These are phyloP conservation scores for Ecdyonurus torrentis DNA, from an alignment of 2,888 invertebrate genomes.

Conservation along the genomic window DNA sequence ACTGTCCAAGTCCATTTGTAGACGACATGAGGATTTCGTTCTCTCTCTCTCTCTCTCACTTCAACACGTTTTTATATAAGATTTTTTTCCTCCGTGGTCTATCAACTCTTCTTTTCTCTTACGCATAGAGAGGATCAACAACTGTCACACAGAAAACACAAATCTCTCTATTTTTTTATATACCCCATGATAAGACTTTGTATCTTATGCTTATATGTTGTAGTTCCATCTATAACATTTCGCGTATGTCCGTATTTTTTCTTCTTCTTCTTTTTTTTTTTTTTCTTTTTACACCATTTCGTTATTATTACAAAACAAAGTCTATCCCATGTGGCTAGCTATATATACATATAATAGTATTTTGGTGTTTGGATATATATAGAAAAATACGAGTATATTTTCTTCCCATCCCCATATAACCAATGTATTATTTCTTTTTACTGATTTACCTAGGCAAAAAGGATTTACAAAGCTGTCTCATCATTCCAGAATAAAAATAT, in stretches of 20 bases:
- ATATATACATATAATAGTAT: no score
- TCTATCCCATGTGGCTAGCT: neutral
- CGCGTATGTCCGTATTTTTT: neutral
- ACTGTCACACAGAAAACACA: neutral
- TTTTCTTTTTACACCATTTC: no score
- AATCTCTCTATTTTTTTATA: neutral
- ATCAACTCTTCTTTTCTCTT: neutral
- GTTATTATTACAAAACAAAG: neutral
- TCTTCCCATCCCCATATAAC: neutral
- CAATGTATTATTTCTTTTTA: neutral
- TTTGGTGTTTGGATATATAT: neutral
- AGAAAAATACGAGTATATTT: neutral
- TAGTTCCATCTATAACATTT: neutral
- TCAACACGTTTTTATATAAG: neutral
- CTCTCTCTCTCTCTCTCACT: neutral
- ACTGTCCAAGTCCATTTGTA: no score
- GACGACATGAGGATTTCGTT: neutral
- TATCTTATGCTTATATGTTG: neutral
- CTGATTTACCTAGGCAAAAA: neutral
- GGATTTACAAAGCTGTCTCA: neutral
- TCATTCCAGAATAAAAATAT: neutral
- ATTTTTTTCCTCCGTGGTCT: neutral
- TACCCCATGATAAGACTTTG: neutral
- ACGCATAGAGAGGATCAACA: neutral
- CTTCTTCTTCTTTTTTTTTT: no score